Percentiles rank a stretch among this genome's conserved stretches.
These are phyloP conservation scores for Chymomyza procnemis DNA, from an alignment of 2,888 invertebrate genomes.

Conservation along the genomic window DNA sequence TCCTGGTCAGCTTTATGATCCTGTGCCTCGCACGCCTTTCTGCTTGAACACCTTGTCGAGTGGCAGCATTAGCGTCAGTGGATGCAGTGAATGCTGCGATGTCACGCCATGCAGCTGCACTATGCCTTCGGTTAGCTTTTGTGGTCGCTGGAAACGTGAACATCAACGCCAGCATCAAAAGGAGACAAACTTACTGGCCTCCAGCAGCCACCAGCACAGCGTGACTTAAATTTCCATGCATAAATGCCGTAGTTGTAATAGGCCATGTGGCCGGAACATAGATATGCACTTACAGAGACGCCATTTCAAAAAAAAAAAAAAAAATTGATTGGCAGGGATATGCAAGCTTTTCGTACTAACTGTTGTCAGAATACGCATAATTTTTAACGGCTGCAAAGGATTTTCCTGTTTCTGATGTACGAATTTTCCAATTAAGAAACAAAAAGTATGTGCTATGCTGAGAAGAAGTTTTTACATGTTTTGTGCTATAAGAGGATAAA, in stretches of 20 bases:
- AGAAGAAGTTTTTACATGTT: no score
- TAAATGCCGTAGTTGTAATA: slow-evolving; percentile 24
- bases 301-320: no score
- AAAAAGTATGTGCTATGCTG: no score
- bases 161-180: slow-evolving; percentile 25
- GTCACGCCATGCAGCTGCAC: background rate
- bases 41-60: slow-evolving; percentile 24
- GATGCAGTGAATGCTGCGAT: background rate
- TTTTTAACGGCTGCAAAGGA: no score
- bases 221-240: slow-evolving; percentile 20
- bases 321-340: no score
- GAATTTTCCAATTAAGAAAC: no score
- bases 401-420: no score
- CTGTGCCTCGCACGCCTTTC: slow-evolving; percentile 7
- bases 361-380: no score
- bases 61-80: slow-evolving; percentile 14
- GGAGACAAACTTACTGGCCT: background rate
- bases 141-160: slow-evolving; percentile 41
- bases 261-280: slow-evolving; percentile 19
- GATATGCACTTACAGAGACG: slow-evolving; percentile 7
- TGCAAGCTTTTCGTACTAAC: no score
- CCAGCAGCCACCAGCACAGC: background rate
- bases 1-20: slow-evolving; percentile 4
- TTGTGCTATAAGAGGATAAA: no score
- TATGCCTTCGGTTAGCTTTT: slow-evolving; percentile 9